Evolutionary conservation across 2,113 vertebrate species (phyloP), one percentile per base, ranked within the genome.

Genomic region (Euleptes europaea): DNA sequence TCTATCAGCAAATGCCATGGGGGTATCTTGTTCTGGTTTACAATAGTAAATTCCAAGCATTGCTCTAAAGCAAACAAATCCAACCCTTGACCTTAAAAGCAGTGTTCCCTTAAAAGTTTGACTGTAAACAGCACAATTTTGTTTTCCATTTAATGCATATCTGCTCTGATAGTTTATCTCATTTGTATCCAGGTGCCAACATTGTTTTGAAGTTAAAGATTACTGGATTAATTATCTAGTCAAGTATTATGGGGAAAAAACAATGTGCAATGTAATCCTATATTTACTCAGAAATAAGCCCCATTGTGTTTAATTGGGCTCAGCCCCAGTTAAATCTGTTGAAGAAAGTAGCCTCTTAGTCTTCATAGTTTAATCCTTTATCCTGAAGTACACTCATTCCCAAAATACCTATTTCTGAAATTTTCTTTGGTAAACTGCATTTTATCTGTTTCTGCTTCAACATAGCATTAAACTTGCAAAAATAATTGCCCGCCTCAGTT

Each of bases 41-140:
- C 67, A 71, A 49, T 35, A 44, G 2, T 49, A 80, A 79, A 80
- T 85, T 63, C 77, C 77, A 65, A 38, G 31, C 78, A 72, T 80
- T 85, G 40, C 76, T 85, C 54, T 35, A 80, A 35, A 77, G 74
- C 35, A 77, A 84, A 67, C 40, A 44, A 85, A 79, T n/a, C 51
- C 10, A 85, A 79, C 57, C 69, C 54, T 60, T 72, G 51, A 63
- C 63, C 15, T 76, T 84, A 57, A 77, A 54, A 78, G 40, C 21
- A 31, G 33, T 73, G 40, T 49, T 73, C 31, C 28, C 44, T 72
- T 73, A 73, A 47, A 28, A 63, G 10, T 85, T 79, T 73, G n/a
- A 63, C 57, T 71, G 40, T 15, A 73, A 23, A 73, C n/a, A 79
- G 8, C n/a, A 60, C 40, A 51, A 28, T 47, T 26, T 44, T n/a